Evolutionary conservation across 2,888 invertebrate species (phyloP), one percentile per base, ranked within the genome.

Genomic region (Tetranychus truncatus): DNA sequence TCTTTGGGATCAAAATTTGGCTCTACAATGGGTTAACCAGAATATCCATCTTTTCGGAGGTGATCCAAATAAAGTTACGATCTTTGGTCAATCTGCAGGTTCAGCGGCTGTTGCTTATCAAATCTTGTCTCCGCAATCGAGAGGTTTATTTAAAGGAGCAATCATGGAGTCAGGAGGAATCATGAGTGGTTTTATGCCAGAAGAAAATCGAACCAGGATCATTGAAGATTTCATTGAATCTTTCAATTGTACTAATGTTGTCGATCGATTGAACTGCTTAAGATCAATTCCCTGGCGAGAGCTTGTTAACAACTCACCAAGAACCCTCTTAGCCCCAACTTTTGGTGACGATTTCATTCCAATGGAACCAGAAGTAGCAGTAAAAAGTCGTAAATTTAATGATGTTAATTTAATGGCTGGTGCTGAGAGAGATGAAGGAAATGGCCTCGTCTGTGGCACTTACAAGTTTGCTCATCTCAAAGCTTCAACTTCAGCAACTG

Each of bases 21-120:
- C 74, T 24, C 5, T 74, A 15, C 6, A 44, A 45, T 74, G 74
- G 74, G 18, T 67, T 1, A 20, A 44, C 11, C 34, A 24, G n/a
- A 74, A 74, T 45, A 74, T 74, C 18, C n/a, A 24, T 20, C n/a
- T 15, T 3, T 74, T 74, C n/a, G 74, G 74, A 1, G 74, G 74
- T 11, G 69, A 74, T 44, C 44, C 66, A 3, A 44, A 11, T 18
- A 20, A 74, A 69, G 45, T 74, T 4, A 74, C 74, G 4, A 34
- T 74, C 15, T 74, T 69, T 45, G 74, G 74, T 9, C 24, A 66
- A 15, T 24, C 24, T 4, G 74, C 74, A 24, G 74, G 74, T 20
- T 21, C 65, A n/a, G 20, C 20, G 5, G 45, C 73, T 46, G 65
- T 73, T 55, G n/a, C 11, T 55, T 21, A 20, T 24, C 73, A 73